Conservation (phyloP, 2,888 invertebrate genomes). For the Bombyx huttoni region DNA sequence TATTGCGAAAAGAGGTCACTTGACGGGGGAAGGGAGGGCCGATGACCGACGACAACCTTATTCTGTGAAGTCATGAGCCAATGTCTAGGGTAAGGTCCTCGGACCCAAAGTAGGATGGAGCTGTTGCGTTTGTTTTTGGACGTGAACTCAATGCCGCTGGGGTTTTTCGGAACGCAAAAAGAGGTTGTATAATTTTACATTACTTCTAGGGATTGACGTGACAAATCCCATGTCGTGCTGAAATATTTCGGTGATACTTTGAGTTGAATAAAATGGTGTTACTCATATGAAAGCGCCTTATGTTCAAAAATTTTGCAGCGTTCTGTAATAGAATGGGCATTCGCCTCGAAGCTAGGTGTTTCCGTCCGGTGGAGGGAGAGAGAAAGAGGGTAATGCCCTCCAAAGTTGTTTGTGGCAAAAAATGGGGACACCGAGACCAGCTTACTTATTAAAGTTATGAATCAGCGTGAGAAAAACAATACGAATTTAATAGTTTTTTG, state of each 20-base stretch:
- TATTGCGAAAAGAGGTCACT: constrained; percentile 51
- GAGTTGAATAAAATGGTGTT: not conserved
- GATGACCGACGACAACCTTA: constrained; percentile 62
- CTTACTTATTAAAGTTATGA: constrained; percentile 64
- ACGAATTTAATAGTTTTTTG: constrained; percentile 16
- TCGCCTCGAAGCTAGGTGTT: constrained; percentile 50
- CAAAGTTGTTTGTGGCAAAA: constrained; percentile 69
- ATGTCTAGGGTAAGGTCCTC: constrained; percentile 67
- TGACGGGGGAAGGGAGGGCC: constrained; percentile 44
- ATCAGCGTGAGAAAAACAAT: constrained; percentile 64
- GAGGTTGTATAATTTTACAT: constrained; percentile 20
- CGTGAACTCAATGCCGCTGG: constrained; percentile 38
- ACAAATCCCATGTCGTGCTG: too few relatives aligned
- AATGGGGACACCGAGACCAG: constrained; percentile 65
- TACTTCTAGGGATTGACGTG: too few relatives aligned
- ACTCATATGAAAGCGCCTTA: not conserved
- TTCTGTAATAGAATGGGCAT: constrained; percentile 34
- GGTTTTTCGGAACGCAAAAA: constrained; percentile 31
- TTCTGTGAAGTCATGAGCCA: constrained; percentile 38
- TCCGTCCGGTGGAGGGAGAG: constrained; percentile 41
- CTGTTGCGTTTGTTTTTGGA: constrained; percentile 31
- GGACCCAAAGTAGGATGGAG: constrained; percentile 39
- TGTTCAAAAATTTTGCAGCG: not conserved
- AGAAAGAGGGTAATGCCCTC: constrained; percentile 64
- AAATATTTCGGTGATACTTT: not conserved